Base-by-base conservation (phyloP, 1,140 invertebrate species). In the Drosophila azteca region DNA sequence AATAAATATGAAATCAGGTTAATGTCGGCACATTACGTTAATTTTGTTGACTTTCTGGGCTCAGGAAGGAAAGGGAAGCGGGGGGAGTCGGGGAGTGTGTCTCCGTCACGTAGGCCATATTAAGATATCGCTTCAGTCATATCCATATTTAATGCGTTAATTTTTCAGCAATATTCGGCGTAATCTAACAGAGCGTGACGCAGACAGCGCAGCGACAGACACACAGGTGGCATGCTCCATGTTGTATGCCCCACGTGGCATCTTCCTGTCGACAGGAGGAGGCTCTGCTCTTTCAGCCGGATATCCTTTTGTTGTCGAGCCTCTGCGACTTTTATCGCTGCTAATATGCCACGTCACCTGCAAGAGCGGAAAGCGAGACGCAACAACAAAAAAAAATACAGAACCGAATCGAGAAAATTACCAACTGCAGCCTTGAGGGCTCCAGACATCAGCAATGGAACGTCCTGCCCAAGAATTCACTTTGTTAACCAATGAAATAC, bases 301-400 rank as follows among this genome's bases (percentile, higher is more conserved):
- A 88, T 88, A 76, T 87, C 82, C 83, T 62, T 69, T 87, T 87
- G 82, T 87, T 87, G 82, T 78, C 65, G 51, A 82, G 76, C 77
- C 65, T 67, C 69, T 82, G 78, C 49, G 83, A 76, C 83, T 87
- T 79, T 87, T 78, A 85, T 87, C 82, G 82, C 77, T 71, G 82
- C 82, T 87, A 81, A 85, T 85, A 85, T 79, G 74, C 57, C 70
- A 53, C 35, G 59, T 59, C 66, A 45, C 39, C 61, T 46, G 59
- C 59, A 55, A 61, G 48, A 67, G 62, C 65, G 77, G 80, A 77
- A 83, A 73, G 75, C 79, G 59, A 61, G 79, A 62, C 66, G 61
- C 8, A 29, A 29, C 26, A 9, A 6, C 75, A 67, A 51, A 26
- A 61, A 55, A 52, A 39, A 64, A 35, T 63, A 70, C 15, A 50